Base-by-base conservation (phyloP, 1,140 invertebrate genomes). In the Trichogramma pretiosum region DNA sequence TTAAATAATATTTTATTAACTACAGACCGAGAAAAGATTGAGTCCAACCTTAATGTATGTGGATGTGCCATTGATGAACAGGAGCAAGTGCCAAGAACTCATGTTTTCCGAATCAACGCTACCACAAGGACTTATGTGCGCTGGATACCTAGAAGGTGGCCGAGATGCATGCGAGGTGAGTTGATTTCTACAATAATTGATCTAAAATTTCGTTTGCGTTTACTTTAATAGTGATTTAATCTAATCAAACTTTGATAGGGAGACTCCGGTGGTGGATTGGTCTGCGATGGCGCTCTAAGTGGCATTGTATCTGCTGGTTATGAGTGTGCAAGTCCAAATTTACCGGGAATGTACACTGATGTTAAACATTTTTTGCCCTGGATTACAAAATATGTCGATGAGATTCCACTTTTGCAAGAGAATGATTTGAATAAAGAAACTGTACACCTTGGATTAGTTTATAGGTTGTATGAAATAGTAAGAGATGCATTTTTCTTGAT, bases 271-370 rank as follows among this genome's bases (percentile, higher is more conserved):
- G 54, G 54, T 11, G 52, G 52, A 1, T 14, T 56, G 28, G n/a
- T 54, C 2, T 53, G 51, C 26, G 16, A 48, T 10, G 45, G 45
- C 2, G 16, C 16, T 5, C 39, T 55, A 21, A 45, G 46, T 13
- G 76, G 76, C 19, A 58, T 77, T 3, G 68, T 74, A 2, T 74
- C 72, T 18, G 75, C 70, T 56, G 75, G 76, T 11, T 58, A 63
- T 30, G 66, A 66, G 0, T 79, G 77, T 53, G 76, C 62, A 3
- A 53, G 60, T 28, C 58, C 67, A 0, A 56, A 59, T 1, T 56
- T 61, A 34, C 75, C 77, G 1, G 76, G 76, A 13, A 65, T 78
- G 17, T 78, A 78, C 57, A 68, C 74, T 1, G 63, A 70, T 22
- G 65, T 77, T 3, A 37, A 30, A 13, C n/a, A 35, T 5, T 47